These are phyloP conservation scores for Choloepus didactylus DNA, from an alignment of 2,797 vertebrate species.

Conservation along the genomic window DNA sequence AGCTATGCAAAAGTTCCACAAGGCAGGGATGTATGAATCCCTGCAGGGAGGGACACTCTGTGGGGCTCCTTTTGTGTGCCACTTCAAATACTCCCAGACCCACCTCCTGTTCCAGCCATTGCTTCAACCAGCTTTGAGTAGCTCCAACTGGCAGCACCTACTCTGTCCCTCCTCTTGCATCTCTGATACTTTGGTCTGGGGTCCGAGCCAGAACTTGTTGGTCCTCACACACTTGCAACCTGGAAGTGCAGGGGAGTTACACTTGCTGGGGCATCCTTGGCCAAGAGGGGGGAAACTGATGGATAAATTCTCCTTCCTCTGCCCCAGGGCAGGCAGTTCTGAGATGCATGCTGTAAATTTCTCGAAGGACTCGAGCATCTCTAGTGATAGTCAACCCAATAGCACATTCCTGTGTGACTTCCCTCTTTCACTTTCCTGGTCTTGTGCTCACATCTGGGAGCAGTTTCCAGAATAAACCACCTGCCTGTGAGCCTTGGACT, in stretches of 20 bases:
- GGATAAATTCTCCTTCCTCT: background rate
- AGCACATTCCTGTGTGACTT: background rate
- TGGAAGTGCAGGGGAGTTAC: background rate
- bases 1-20: background rate
- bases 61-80: background rate
- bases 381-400: background rate
- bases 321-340: background rate
- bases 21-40: background rate
- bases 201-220: background rate
- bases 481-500: background rate
- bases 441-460: background rate
- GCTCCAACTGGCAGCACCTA: background rate
- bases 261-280: background rate
- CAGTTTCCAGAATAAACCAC: background rate
- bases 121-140: background rate
- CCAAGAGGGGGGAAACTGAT: background rate
- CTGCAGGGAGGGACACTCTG: too few relatives aligned
- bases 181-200: background rate
- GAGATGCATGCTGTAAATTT: background rate
- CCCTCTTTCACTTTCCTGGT: too few relatives aligned
- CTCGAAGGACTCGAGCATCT: background rate
- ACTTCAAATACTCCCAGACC: background rate
- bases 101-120: background rate
- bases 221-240: fast-evolving
- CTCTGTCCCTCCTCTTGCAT: background rate